These are phyloP conservation scores for Diabrotica virgifera DNA, from an alignment of 1,140 invertebrate genomes.

Conservation along the genomic window DNA sequence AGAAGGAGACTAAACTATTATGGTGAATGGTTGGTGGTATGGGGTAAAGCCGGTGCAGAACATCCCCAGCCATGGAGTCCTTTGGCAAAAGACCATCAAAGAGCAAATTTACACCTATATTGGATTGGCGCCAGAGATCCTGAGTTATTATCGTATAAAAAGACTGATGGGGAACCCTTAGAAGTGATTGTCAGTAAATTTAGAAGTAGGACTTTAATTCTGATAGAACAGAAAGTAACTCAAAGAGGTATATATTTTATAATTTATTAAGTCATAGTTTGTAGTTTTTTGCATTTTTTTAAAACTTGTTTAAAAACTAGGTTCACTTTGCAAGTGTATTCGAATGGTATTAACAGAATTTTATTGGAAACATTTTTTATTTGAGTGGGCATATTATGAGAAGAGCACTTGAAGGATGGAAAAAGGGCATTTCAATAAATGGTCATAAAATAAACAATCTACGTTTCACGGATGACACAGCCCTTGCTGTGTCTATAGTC, in stretches of 20 bases:
- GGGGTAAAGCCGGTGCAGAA: conserved; percentile 74
- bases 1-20: conserved; percentile 45
- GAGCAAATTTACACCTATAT: conserved; percentile 76
- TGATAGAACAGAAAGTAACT: conserved; percentile 73
- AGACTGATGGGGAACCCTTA: conserved; percentile 70
- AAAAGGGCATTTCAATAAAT: no score
- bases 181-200: conserved; percentile 64
- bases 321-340: no score
- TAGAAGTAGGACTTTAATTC: conserved; percentile 66
- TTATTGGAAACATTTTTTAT: no score
- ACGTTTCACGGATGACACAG: no score
- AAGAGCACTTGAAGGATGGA: no score
- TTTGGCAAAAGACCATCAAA: conserved; percentile 71
- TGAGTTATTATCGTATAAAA: conserved; percentile 44
- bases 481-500: no score
- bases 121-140: conserved; percentile 42
- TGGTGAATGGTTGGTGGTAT: conserved; percentile 63
- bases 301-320: no score
- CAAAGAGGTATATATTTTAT: conserved; percentile 51
- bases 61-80: conserved; percentile 84
- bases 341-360: no score
- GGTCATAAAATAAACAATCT: no score
- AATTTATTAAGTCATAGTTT: no score
- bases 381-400: no score
- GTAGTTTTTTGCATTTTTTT: no score